Conservation (phyloP, 2,797 vertebrate species). For the Gambusia yucatana region DNA sequence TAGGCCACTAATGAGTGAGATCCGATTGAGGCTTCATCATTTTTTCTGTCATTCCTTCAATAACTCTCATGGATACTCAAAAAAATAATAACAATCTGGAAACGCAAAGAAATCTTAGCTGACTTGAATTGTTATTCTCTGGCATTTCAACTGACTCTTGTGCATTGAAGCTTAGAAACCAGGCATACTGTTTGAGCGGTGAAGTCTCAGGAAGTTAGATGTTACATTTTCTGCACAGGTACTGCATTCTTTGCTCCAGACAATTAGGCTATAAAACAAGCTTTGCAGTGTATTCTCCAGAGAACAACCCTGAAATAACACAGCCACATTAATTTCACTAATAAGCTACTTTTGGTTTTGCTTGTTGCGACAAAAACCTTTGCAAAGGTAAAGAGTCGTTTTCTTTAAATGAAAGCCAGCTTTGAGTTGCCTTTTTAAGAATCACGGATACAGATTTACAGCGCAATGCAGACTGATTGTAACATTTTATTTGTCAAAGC, state of each 20-base stretch:
- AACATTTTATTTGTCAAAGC: neutral
- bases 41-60: conserved; percentile 6
- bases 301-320: conserved; percentile 73
- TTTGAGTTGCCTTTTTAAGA: conserved; percentile 3
- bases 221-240: conserved; percentile 59
- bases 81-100: neutral
- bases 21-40: neutral
- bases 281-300: conserved; percentile 68
- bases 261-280: conserved; percentile 80
- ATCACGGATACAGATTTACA: conserved; percentile 7
- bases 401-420: neutral
- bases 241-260: conserved; percentile 77
- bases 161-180: conserved; percentile 16
- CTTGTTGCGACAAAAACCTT: conserved; percentile 41
- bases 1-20: neutral
- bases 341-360: conserved; percentile 63
- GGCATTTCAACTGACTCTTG: conserved; percentile 15
- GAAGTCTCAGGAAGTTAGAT: conserved; percentile 53
- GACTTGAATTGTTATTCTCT: conserved; percentile 47
- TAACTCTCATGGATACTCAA: neutral
- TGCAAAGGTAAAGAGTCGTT: conserved; percentile 49
- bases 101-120: conserved; percentile 14
- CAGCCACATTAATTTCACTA: conserved; percentile 72
- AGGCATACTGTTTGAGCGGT: conserved; percentile 46
- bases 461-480: conserved; percentile 1